phyloP scores from a whole-genome alignment of 2,113 vertebrate species.

The Corythaixoides concolor region DNA sequence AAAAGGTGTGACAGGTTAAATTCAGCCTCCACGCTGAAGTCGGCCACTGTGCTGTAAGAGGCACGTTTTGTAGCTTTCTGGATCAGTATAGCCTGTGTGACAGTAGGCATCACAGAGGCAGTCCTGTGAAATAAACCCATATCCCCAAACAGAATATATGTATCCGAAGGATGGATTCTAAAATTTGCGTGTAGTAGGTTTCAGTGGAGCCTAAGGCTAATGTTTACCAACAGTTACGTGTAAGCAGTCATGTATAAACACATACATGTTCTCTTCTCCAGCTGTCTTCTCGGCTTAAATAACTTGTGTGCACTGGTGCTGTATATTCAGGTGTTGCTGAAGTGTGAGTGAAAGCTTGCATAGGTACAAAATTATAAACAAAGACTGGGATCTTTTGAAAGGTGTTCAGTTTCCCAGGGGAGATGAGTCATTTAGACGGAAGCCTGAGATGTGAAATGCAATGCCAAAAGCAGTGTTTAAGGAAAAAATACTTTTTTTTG shows the following conservation, averaged over 20 bases:
- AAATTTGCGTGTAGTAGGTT: background rate
- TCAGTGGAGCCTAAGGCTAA: background rate
- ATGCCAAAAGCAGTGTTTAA: background rate
- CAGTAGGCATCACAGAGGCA: background rate
- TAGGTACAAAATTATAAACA: background rate
- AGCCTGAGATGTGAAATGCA: background rate
- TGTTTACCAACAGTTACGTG: background rate
- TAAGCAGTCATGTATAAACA: background rate
- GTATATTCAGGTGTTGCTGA: background rate
- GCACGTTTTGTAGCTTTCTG: background rate
- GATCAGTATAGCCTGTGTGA: accelerated
- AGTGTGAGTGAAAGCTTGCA: background rate
- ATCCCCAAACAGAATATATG: accelerated
- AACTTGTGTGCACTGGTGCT: background rate
- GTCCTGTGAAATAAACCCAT: background rate
- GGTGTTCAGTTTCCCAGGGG: background rate
- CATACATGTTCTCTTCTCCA: background rate
- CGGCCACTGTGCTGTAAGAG: background rate
- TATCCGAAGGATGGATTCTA: background rate
- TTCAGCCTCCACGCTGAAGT: background rate
- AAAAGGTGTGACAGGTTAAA: background rate
- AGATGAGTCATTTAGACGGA: background rate
- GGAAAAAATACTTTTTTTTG: background rate
- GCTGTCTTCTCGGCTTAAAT: background rate
- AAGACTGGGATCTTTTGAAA: background rate